phyloP scores from a whole-genome alignment of 1,140 invertebrate genomes.

The Bactericera cockerelli region DNA sequence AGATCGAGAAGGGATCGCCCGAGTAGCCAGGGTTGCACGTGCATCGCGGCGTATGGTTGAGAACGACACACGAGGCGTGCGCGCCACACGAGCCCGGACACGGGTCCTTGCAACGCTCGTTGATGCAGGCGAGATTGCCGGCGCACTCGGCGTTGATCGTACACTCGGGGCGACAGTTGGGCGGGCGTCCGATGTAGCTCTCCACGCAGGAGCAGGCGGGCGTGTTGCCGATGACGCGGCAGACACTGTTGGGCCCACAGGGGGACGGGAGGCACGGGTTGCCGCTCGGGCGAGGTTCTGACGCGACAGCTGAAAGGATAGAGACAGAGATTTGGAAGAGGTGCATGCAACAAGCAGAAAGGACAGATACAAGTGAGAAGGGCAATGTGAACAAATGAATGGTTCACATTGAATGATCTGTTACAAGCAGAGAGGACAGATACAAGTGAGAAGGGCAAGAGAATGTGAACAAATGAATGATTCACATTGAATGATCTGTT shows the following conservation, averaged over 20 bases:
- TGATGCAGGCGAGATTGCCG: slow-evolving; percentile 60
- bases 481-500: too few relatives aligned
- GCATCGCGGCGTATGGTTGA: slow-evolving; percentile 57
- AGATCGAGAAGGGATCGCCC: slow-evolving; percentile 45
- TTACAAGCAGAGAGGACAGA: not conserved
- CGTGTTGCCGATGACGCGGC: slow-evolving; percentile 46
- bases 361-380: slow-evolving; percentile 8
- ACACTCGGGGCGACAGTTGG: slow-evolving; percentile 68
- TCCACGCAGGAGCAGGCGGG: slow-evolving; percentile 64
- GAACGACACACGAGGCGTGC: slow-evolving; percentile 54
- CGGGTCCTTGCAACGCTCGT: slow-evolving; percentile 62
- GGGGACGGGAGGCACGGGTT: slow-evolving; percentile 34
- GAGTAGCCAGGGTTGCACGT: slow-evolving; percentile 45
- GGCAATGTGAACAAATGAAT: slow-evolving; percentile 6
- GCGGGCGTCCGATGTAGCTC: slow-evolving; percentile 60
- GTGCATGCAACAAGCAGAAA: not conserved
- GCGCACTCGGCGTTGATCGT: slow-evolving; percentile 65
- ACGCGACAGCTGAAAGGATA: not conserved
- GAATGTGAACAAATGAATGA: slow-evolving; percentile 9
- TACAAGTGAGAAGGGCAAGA: slow-evolving; percentile 4
- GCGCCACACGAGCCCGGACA: slow-evolving; percentile 74
- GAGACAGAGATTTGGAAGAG: slow-evolving; percentile 4
- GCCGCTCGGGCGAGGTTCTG: slow-evolving; percentile 3
- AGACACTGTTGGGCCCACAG: slow-evolving; percentile 52
- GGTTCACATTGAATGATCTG: too few relatives aligned